Evolutionary conservation across 2,797 vertebrate species (phyloP), one percentile per base, ranked within the genome.

Genomic region (Steatocranus sp.): DNA sequence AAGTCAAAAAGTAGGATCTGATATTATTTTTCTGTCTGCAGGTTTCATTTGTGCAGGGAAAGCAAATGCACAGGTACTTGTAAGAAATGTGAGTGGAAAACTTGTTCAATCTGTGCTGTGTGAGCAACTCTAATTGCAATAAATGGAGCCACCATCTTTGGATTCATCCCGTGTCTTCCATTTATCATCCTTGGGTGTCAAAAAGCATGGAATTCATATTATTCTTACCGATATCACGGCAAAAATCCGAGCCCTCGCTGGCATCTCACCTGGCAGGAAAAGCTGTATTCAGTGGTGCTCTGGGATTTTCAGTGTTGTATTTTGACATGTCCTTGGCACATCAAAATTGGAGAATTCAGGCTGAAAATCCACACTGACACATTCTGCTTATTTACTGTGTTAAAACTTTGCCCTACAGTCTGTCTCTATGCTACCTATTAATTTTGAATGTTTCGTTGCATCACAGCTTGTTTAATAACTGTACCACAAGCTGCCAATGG

Each of bases 381-480:
- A 63, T 76, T 76, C 11, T 30, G 49, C 30, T 54, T 27, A 75
- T 78, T 56, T 73, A 23, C 34, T 54, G 2, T 68, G 10, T 46
- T 73, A 34, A 77, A 81, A 75, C 38, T 17, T 23, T 68, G 48
- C 48, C 56, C 25, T 73, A 53, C 20, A 58, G 49, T 68, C 50
- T 15, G 23, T 76, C 76, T 88, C 61, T 43, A 63, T 70, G 15
- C 41, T 54, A 25, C 34, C 49, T 88, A 82, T 88, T 70, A 54
- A 49, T 80, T 83, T 78, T 30, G 25, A 48, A 53, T 41, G 30
- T 76, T 80, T 61, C 23, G 63, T 82, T 85, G 32, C 70, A 53
- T 89, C 78, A 20, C 70, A 84, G 80, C 56, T 80, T 70, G 14
- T n/a, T 32, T 76, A 84, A 83, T 83, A 87, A 83, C 79, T 53